Percentiles rank a stretch among this genome's conserved stretches.
These are phyloP conservation scores for Pangasius larnaudii DNA, from an alignment of 2,797 vertebrate species.

Conservation along the genomic window DNA sequence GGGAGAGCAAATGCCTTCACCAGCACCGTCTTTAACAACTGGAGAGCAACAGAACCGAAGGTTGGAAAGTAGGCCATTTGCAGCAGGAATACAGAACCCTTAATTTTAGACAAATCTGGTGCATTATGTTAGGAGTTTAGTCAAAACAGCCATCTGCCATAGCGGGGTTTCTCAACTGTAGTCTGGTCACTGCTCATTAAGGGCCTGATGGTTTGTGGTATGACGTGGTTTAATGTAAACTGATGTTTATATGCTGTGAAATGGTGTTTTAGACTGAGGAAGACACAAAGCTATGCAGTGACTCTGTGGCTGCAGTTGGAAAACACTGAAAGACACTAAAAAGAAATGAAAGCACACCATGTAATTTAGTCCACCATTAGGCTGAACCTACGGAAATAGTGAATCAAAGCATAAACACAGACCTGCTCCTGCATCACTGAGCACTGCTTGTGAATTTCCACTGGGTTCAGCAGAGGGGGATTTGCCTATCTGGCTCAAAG, in stretches of 20 bases:
- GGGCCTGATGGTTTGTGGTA: not conserved
- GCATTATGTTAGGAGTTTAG: not conserved
- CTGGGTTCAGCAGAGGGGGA: slow-evolving; percentile 27
- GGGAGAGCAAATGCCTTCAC: slow-evolving; percentile 30
- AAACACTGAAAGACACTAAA: not conserved
- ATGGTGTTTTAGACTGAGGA: not conserved
- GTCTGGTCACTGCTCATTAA: not conserved
- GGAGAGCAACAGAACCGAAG: not conserved
- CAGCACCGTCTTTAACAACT: slow-evolving; percentile 51
- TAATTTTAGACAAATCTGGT: not conserved
- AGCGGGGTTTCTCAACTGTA: not conserved
- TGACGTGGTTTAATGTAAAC: not conserved
- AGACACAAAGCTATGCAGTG: not conserved
- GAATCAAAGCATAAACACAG: not conserved
- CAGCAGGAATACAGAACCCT: not conserved
- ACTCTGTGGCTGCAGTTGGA: not conserved
- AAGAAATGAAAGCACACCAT: not conserved
- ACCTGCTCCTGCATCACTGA: slow-evolving; percentile 16
- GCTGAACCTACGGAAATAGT: not conserved
- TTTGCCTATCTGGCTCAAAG: slow-evolving; percentile 47
- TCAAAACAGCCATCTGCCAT: not conserved
- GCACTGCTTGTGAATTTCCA: slow-evolving; percentile 11
- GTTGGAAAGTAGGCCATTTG: not conserved
- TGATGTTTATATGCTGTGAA: no score
- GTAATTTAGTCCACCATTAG: not conserved